Evolutionary conservation across 2,113 vertebrate genomes (phyloP).

Genomic region (Platichthys stellatus): DNA sequence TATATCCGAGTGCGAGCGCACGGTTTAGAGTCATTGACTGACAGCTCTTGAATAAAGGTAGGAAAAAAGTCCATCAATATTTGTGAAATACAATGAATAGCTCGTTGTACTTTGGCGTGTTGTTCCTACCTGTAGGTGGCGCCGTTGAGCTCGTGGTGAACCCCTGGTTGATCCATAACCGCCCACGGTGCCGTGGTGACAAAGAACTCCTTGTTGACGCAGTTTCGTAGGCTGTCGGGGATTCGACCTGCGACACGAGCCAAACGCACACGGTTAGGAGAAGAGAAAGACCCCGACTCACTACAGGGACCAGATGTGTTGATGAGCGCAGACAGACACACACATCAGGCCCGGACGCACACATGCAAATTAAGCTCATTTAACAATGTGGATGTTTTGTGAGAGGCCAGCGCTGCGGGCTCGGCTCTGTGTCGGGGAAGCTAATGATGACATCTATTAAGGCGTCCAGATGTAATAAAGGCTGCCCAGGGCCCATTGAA

Average conservation of each 20-base stretch:
- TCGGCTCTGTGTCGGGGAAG: slow-evolving; percentile 20
- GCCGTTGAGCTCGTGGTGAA: slow-evolving; percentile 97
- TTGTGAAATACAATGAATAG: background rate
- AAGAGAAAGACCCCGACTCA: background rate
- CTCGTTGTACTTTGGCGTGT: background rate
- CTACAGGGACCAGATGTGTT: slow-evolving; percentile 12
- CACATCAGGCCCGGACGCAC: slow-evolving; percentile 24
- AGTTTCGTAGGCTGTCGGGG: slow-evolving; percentile 97
- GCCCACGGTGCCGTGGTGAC: slow-evolving; percentile 94
- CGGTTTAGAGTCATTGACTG: no score
- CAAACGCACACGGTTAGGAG: no score
- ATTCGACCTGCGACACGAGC: slow-evolving; percentile 87
- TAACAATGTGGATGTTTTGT: slow-evolving; percentile 52
- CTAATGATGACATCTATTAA: slow-evolving; percentile 70
- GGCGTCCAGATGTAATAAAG: slow-evolving; percentile 65
- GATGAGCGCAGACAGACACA: slow-evolving; percentile 47
- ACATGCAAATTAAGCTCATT: slow-evolving; percentile 57
- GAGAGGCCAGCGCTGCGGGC: slow-evolving; percentile 6
- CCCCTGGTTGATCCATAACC: slow-evolving; percentile 90
- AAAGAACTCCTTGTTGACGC: slow-evolving; percentile 99
- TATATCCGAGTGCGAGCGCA: no score
- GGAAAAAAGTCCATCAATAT: no score
- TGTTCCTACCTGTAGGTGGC: slow-evolving; percentile 92
- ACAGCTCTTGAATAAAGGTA: no score
- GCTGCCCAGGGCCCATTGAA: slow-evolving; percentile 47